Evolutionary conservation across 2,113 vertebrate species (phyloP).

Genomic region (Callipepla californica): DNA sequence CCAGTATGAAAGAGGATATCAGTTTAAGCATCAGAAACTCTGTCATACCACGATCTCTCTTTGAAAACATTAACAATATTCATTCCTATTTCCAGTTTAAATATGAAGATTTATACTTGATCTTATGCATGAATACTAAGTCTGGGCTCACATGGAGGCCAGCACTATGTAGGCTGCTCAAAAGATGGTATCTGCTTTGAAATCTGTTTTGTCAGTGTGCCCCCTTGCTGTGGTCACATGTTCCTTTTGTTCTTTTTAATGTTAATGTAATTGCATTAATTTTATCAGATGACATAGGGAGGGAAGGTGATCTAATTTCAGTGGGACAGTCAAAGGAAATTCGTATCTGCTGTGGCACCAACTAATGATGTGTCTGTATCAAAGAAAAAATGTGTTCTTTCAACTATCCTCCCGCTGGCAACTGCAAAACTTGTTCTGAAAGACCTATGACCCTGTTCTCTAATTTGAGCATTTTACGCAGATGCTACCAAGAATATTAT

Average conservation of each 20-base stretch:
- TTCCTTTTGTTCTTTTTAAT: conserved; percentile 5
- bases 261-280: conserved; percentile 49
- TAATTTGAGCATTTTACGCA: background rate
- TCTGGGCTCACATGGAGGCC: background rate
- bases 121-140: background rate
- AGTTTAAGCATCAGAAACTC: background rate
- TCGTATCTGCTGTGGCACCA: background rate
- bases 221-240: background rate
- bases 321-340: conserved; percentile 33
- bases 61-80: background rate
- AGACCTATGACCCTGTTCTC: background rate
- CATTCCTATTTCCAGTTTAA: background rate
- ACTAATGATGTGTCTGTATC: background rate
- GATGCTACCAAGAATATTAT: background rate
- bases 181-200: conserved; percentile 1
- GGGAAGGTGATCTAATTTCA: conserved; percentile 48
- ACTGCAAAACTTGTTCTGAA: background rate
- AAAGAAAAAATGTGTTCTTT: background rate
- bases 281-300: conserved; percentile 42
- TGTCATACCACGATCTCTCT: background rate
- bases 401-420: background rate
- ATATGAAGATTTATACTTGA: background rate
- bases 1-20: background rate
- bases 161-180: background rate
- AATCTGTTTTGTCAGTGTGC: background rate